Conservation (phyloP, 2,113 vertebrate genomes). For the Trematomus loennbergii region DNA sequence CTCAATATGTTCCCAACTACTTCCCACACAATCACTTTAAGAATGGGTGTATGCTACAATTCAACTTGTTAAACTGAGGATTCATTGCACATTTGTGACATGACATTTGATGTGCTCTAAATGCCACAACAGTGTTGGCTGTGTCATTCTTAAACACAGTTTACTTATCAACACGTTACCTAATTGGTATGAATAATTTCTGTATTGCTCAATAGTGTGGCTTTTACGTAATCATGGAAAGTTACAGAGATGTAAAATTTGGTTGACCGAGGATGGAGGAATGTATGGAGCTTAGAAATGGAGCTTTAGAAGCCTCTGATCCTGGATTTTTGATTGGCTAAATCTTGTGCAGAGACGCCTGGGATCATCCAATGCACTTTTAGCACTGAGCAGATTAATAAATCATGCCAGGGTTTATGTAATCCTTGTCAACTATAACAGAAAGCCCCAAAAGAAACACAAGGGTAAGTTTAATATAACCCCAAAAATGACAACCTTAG, state of each 20-base stretch:
- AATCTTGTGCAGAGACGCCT: conserved; percentile 16
- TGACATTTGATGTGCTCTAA: conserved; percentile 19
- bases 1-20: not conserved
- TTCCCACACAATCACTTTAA: conserved; percentile 10
- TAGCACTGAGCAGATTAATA: conserved; percentile 53
- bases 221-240: conserved; percentile 5
- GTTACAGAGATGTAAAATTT: conserved; percentile 6
- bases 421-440: conserved; percentile 47
- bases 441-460: conserved; percentile 11
- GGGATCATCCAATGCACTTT: conserved; percentile 32
- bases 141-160: not conserved
- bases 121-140: conserved; percentile 3
- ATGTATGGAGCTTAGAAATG: conserved; percentile 9
- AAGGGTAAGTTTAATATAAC: not conserved
- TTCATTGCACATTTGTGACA: conserved; percentile 21
- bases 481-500: not conserved
- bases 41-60: conserved; percentile 6
- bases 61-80: conserved; percentile 26
- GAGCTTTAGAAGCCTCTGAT: conserved; percentile 25
- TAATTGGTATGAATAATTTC: not conserved
- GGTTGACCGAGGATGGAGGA: not conserved
- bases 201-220: not conserved
- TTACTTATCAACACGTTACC: conserved; percentile 7
- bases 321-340: conserved; percentile 47
- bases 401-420: conserved; percentile 22